Evolutionary conservation across 1,140 invertebrate species (phyloP), one percentile per base, ranked within the genome.

Genomic region (Cydia pomonella): DNA sequence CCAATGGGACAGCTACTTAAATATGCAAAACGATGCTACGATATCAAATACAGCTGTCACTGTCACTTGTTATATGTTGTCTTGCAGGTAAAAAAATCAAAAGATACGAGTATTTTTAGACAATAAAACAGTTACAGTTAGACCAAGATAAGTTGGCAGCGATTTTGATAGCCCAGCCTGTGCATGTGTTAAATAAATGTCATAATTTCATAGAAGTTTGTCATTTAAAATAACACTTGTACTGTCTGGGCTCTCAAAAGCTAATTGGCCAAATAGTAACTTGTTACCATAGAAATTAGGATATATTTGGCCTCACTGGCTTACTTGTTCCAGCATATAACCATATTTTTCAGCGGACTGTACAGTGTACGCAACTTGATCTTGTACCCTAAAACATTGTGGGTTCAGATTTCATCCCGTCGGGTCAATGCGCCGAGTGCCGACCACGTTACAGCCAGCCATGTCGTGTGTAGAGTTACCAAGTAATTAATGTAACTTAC

Each of bases 341-440:
- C n/a, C 1, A 53, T 18, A 53, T 59, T 23, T 21, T 9, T 9
- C 18, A 7, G 18, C 10, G 10, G 18, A 59, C 18, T 59, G 53
- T 23, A 44, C 41, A 6, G 4, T 4, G 10, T 44, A 59, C 53
- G 53, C 21, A 23, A 10, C 21, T 59, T 12, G 53, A 23, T 59
- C 53, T 12, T 12, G 18, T 59, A 23, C 53, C 53, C 53, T 59
- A 59, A 69, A 69, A 69, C 29, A 33, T 41, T 38, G n/a, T 21
- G 64, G 64, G 64, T 69, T 69, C 64, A 18, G 64, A 33, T 69
- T 69, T 18, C 64, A 38, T 21, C 18, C 29, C 27, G 64, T 18
- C 27, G 18, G 64, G 64, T 69, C 64, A 69, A 69, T 69, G 64
- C n/a, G 64, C 64, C 53, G 64, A 63, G 9, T 64, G 29, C 16